Conservation (phyloP, 1,140 invertebrate species). For the Eurosta solidaginis region DNA sequence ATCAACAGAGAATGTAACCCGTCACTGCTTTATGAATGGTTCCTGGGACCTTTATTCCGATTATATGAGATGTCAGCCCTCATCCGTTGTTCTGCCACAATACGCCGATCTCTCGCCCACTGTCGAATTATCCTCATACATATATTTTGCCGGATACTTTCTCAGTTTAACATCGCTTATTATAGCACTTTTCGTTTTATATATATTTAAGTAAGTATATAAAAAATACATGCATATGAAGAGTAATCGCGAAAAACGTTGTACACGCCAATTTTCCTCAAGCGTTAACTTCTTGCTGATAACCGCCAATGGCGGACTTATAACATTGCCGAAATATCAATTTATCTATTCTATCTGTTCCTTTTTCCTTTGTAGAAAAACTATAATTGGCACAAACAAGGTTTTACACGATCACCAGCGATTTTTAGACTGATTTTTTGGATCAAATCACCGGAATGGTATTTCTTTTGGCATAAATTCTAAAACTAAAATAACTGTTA, state of each 20-base stretch:
- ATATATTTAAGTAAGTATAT: conserved; percentile 60
- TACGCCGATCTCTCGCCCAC: conserved; percentile 51
- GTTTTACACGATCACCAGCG: no score
- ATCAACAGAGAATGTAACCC: conserved; percentile 59
- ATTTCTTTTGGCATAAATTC: no score
- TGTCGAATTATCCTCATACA: conserved; percentile 58
- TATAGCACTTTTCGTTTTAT: conserved; percentile 60
- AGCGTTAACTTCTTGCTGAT: background rate
- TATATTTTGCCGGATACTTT: conserved; percentile 60
- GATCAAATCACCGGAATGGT: no score
- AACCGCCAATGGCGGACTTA: no score
- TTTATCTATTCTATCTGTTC: no score
- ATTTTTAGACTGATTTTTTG: no score
- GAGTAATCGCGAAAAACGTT: background rate
- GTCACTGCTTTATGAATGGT: conserved; percentile 56
- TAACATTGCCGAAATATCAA: no score
- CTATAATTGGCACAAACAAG: no score
- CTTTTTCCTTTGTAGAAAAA: no score
- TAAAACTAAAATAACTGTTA: no score
- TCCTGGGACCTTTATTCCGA: conserved; percentile 59
- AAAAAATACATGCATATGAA: background rate
- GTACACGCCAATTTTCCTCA: background rate
- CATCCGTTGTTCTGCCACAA: conserved; percentile 37
- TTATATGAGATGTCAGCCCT: conserved; percentile 55
- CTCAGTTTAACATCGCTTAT: conserved; percentile 58